A percentile compares a stretch with the other conserved stretches of the same genome.
Conservation (phyloP, 2,113 vertebrate species). For the Sinosuthora webbiana region DNA sequence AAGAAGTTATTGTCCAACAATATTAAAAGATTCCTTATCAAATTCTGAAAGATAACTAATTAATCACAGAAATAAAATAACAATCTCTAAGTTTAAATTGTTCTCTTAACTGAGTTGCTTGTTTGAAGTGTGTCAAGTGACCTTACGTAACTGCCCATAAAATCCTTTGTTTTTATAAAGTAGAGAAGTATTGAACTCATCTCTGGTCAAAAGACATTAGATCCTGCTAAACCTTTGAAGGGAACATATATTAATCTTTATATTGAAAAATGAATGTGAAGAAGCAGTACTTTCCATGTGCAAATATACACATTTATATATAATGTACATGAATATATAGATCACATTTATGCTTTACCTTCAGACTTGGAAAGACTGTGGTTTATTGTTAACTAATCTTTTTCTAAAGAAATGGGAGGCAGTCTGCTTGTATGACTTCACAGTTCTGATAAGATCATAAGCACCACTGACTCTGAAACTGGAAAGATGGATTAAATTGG, state of each 20-base stretch:
- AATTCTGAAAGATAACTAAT: background rate
- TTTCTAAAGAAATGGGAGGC: background rate
- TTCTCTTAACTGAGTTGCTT: background rate
- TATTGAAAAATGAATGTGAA: background rate
- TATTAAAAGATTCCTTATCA: background rate
- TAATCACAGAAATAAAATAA: background rate
- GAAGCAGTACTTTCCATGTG: background rate
- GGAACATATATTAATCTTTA: background rate
- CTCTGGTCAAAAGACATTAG: background rate
- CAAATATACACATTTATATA: too few relatives aligned
- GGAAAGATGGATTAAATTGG: slow-evolving; percentile 36
- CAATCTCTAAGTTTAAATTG: background rate
- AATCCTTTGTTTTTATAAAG: background rate
- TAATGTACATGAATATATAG: background rate
- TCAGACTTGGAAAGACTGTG: background rate
- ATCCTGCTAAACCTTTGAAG: background rate
- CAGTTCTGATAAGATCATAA: slow-evolving; percentile 24
- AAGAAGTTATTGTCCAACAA: background rate
- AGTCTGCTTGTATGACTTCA: background rate
- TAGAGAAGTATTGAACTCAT: background rate
- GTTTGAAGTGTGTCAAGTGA: background rate
- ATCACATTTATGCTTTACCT: background rate
- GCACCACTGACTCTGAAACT: slow-evolving; percentile 24
- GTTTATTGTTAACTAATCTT: background rate
- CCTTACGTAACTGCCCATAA: background rate